Evolutionary conservation across 2,113 vertebrate species (phyloP).

Genomic region (Protobothrops mucrosquamatus): DNA sequence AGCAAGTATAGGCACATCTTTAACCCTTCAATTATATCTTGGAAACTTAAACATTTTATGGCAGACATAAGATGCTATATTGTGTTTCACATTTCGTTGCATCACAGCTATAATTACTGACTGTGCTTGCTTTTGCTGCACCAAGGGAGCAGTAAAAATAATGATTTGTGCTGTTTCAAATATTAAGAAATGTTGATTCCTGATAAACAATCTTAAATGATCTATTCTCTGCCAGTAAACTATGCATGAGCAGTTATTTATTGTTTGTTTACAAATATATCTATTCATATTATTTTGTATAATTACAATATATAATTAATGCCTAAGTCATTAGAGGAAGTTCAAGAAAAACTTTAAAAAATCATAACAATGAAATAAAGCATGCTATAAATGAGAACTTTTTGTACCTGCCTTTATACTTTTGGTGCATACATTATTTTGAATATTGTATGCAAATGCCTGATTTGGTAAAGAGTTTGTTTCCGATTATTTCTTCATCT

Average conservation of each 20-base stretch:
- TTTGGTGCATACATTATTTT: neutral
- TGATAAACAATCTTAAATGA: neutral
- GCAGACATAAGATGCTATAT: neutral
- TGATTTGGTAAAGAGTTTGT: neutral
- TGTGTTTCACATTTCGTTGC: neutral
- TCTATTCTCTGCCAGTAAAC: neutral
- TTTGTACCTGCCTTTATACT: neutral
- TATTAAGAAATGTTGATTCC: neutral
- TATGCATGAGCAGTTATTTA: neutral
- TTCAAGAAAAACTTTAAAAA: neutral
- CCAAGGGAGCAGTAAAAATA: neutral
- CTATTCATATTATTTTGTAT: neutral
- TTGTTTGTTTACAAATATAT: neutral
- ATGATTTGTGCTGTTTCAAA: neutral
- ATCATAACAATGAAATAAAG: neutral
- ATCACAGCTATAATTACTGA: neutral
- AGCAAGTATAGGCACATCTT: neutral
- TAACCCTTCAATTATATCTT: neutral
- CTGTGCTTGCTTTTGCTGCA: neutral
- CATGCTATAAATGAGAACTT: neutral
- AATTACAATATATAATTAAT: neutral
- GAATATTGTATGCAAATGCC: neutral
- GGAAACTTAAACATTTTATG: neutral
- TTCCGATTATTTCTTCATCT: constrained; percentile 20
- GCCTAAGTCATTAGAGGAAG: neutral